Conservation (phyloP, 2,888 invertebrate species). For the Dilophus febrilis region DNA sequence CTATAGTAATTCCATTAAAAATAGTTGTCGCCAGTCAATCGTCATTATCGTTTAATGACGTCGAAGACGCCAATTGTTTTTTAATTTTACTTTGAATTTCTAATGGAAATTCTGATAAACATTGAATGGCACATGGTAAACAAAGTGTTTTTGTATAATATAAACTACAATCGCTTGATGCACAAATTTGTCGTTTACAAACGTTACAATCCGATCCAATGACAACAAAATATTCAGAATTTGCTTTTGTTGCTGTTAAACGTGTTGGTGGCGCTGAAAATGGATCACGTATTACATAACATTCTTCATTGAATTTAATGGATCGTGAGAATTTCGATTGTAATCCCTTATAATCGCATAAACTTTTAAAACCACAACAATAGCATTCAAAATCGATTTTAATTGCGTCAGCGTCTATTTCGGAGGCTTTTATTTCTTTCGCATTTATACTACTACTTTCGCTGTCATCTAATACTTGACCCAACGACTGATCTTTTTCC, state of each 20-base stretch:
- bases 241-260: constrained; percentile 30
- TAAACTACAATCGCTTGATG: constrained; percentile 56
- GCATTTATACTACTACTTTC: too few relatives aligned
- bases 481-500: too few relatives aligned
- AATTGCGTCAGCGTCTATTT: too few relatives aligned
- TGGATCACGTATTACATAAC: constrained; percentile 72
- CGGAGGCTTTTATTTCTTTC: too few relatives aligned
- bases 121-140: constrained; percentile 41
- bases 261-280: constrained; percentile 43
- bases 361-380: constrained; percentile 47
- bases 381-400: constrained; percentile 36
- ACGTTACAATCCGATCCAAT: constrained; percentile 57
- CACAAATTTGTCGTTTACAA: constrained; percentile 55
- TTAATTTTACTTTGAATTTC: neutral
- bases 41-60: neutral
- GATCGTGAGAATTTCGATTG: constrained; percentile 56
- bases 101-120: neutral
- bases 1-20: too few relatives aligned
- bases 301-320: constrained; percentile 49
- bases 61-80: neutral
- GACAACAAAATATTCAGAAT: constrained; percentile 51
- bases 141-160: constrained; percentile 64
- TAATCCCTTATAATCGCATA: constrained; percentile 57
- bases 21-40: too few relatives aligned
- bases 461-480: too few relatives aligned